Base-by-base conservation (phyloP, 2,888 invertebrate genomes). In the Mactromeris polynyma region DNA sequence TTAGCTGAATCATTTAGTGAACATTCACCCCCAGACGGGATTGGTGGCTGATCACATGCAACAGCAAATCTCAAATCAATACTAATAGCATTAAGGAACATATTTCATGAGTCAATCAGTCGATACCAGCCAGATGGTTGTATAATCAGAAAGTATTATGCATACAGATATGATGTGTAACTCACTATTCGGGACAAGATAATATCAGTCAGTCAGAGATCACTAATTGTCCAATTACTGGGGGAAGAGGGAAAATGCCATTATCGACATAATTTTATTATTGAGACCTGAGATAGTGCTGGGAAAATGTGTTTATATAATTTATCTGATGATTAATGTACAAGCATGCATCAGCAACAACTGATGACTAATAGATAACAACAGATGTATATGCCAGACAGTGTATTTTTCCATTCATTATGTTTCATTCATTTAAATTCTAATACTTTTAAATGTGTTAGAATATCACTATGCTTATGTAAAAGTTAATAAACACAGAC, bases 171-270 rank as follows among this genome's bases (percentile, higher is more conserved):
- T 64, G 46, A 64, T 64, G 58, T 64, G 58, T 64, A 64, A 64
- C 26, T 26, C 26, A n/a, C 26, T 26, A 64, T 64, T 9, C 6
- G 17, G 6, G 6, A 64, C 58, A 58, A 58, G 58, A 58, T 58
- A 58, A 58, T 58, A 58, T 58, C 58, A 64, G 33, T 17, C 26
- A 17, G 73, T 73, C 73, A 33, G 36, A 51, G 82, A 64, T 33
- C 38, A 36, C 64, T 82, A 82, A 82, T 82, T 82, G 82, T 69
- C 69, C 82, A 69, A 82, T 82, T 69, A 69, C 69, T 36, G 42
- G 21, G 82, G 58, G 26, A 64, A 69, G 64, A 73, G n/a, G 26
- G 82, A 69, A 40, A 82, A 82, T 42, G n/a, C 42, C 33, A 82
- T 82, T 82, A 82, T 64, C 82, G 26, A 9, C 36, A 36, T 33